A percentile compares a stretch with the other conserved stretches of the same genome.
Conservation (phyloP, 2,113 vertebrate genomes). For the Trichechus manatus region DNA sequence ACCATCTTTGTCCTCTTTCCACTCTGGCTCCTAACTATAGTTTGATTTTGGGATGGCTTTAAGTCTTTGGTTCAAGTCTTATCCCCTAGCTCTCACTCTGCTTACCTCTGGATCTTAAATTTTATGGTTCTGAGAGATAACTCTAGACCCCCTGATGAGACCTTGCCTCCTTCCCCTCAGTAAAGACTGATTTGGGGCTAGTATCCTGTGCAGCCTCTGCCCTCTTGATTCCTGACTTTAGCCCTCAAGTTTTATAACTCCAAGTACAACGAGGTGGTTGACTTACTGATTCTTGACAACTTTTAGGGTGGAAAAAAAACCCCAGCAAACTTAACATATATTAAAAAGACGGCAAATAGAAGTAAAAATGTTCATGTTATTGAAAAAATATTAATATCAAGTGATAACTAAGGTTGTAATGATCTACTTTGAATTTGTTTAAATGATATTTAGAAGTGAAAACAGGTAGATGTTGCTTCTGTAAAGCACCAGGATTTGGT, state of each 20-base stretch:
- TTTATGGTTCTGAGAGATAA: neutral
- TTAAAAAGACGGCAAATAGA: neutral
- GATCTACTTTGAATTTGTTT: neutral
- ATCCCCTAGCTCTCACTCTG: neutral
- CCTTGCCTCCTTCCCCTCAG: neutral
- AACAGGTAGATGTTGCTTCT: neutral
- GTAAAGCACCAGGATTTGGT: neutral
- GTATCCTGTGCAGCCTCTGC: neutral
- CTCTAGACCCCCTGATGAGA: neutral
- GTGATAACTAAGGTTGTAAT: neutral
- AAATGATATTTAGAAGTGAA: constrained; percentile 41
- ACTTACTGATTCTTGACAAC: neutral
- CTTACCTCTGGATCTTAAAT: neutral
- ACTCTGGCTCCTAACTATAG: neutral
- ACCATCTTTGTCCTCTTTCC: neutral
- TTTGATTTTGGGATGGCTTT: neutral
- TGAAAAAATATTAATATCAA: constrained; percentile 14
- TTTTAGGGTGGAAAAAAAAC: neutral
- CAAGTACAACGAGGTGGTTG: neutral
- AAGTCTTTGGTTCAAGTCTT: neutral
- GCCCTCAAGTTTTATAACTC: neutral
- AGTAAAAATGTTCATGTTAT: neutral
- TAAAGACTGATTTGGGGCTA: neutral
- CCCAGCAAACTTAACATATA: neutral
- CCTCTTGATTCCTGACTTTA: neutral